These are phyloP conservation scores for Drosophila sulfurigaster DNA, from an alignment of 1,140 invertebrate species.

Conservation along the genomic window DNA sequence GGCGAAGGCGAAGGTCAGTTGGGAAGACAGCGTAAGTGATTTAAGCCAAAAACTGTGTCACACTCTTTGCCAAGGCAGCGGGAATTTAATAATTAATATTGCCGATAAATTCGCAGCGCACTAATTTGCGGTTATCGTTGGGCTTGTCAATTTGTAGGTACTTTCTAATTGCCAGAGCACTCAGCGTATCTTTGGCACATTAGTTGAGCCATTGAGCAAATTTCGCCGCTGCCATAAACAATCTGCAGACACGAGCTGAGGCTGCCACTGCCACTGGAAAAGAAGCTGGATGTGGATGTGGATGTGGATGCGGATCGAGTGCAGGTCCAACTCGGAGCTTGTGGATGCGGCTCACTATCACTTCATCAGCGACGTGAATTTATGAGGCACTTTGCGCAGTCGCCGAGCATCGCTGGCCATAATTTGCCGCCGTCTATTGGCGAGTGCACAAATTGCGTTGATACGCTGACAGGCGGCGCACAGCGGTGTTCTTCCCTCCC, in stretches of 20 bases:
- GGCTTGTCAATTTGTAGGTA: conserved; percentile 67
- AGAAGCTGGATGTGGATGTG: conserved; percentile 7
- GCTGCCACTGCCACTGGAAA: conserved; percentile 42
- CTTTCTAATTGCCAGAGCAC: conserved; percentile 67
- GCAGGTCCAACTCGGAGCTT: conserved; percentile 23
- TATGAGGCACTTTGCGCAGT: conserved; percentile 80
- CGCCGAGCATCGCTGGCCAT: conserved; percentile 78
- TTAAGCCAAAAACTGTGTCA: conserved; percentile 48
- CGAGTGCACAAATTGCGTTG: conserved; percentile 82
- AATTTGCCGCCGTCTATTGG: conserved; percentile 77
- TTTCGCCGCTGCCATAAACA: conserved; percentile 71
- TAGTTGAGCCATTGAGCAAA: conserved; percentile 79
- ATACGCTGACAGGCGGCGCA: conserved; percentile 79
- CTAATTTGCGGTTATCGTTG: conserved; percentile 24
- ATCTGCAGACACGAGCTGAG: conserved; percentile 52
- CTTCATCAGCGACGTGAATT: conserved; percentile 82
- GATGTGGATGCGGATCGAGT: neutral
- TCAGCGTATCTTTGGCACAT: conserved; percentile 68
- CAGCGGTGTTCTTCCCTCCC: conserved; percentile 40
- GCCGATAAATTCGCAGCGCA: neutral
- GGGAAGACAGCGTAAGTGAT: conserved; percentile 46
- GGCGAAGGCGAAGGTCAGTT: conserved; percentile 51
- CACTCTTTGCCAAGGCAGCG: neutral
- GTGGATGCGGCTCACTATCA: conserved; percentile 57
- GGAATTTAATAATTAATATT: conserved; percentile 21